A percentile compares a stretch with the other conserved stretches of the same genome.
Evolutionary conservation across 1,140 invertebrate genomes (phyloP).

Genomic region (Episyrphus balteatus): DNA sequence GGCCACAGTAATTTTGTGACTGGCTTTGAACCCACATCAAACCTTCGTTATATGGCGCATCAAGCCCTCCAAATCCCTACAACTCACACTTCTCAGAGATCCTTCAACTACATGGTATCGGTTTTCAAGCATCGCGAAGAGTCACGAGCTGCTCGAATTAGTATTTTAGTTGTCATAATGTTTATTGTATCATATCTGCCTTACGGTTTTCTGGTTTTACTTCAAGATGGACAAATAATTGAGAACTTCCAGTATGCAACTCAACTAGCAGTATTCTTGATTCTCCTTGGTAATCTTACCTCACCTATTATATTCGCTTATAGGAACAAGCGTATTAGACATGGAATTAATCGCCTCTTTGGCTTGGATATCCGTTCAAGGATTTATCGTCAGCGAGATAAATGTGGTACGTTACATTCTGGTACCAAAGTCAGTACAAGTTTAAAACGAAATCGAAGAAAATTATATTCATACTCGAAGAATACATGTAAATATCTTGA

Average conservation of each 20-base stretch:
- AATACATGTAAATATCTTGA: no score
- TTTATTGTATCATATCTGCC: conserved; percentile 54
- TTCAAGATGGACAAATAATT: conserved; percentile 6
- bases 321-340: conserved; percentile 55
- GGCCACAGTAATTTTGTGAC: no score
- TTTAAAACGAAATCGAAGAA: no score
- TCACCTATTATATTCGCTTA: conserved; percentile 66
- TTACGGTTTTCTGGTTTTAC: conserved; percentile 41
- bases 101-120: conserved; percentile 45
- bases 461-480: no score
- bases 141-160: conserved; percentile 60
- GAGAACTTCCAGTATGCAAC: conserved; percentile 3
- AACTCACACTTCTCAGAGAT: neutral
- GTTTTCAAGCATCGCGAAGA: conserved; percentile 67
- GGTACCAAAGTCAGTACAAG: no score
- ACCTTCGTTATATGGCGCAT: no score
- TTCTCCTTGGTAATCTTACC: conserved; percentile 49
- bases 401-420: no score
- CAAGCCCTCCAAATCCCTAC: neutral
- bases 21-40: no score
- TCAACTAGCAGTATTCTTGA: conserved; percentile 43
- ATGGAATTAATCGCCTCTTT: conserved; percentile 50
- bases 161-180: conserved; percentile 51
- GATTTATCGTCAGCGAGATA: conserved; percentile 5
- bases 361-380: conserved; percentile 35